Evolutionary conservation across 1,140 invertebrate genomes (phyloP).

Genomic region (Hyles vespertilio): DNA sequence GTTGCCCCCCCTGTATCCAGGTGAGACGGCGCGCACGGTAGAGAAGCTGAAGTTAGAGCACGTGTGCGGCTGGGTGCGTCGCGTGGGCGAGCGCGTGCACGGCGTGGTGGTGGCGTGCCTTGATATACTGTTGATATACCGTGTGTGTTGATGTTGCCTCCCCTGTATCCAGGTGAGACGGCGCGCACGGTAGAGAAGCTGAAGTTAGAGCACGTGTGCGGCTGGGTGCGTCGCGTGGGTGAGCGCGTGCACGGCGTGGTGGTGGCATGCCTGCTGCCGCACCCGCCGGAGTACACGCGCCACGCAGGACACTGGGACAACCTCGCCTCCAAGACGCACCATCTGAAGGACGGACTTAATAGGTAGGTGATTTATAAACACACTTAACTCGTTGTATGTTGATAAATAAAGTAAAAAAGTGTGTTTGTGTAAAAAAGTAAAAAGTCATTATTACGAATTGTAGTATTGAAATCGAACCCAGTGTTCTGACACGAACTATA

Average conservation of each 20-base stretch:
- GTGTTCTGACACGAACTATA: no score
- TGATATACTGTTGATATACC: no score
- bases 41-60: slow-evolving; percentile 96
- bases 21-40: slow-evolving; percentile 89
- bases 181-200: slow-evolving; percentile 92
- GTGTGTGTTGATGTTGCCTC: no score
- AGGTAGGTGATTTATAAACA: slow-evolving; percentile 38
- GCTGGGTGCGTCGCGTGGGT: slow-evolving; percentile 83
- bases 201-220: slow-evolving; percentile 95
- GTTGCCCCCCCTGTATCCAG: slow-evolving; percentile 70
- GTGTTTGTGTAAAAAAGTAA: no score
- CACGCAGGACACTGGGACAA: slow-evolving; percentile 97
- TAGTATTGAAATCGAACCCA: no score
- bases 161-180: slow-evolving; percentile 80
- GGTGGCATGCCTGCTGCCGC: slow-evolving; percentile 89
- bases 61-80: slow-evolving; percentile 93
- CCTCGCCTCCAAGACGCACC: slow-evolving; percentile 91
- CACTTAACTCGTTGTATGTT: no score
- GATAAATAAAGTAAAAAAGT: no score
- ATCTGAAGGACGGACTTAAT: slow-evolving; percentile 95
- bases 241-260: slow-evolving; percentile 93
- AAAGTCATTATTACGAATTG: no score
- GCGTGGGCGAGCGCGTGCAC: slow-evolving; percentile 86
- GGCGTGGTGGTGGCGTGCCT: slow-evolving; percentile 89
- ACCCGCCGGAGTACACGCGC: slow-evolving; percentile 92